Conservation (phyloP, 2,888 invertebrate genomes). For the Gastracanthus pulcherrimus region DNA sequence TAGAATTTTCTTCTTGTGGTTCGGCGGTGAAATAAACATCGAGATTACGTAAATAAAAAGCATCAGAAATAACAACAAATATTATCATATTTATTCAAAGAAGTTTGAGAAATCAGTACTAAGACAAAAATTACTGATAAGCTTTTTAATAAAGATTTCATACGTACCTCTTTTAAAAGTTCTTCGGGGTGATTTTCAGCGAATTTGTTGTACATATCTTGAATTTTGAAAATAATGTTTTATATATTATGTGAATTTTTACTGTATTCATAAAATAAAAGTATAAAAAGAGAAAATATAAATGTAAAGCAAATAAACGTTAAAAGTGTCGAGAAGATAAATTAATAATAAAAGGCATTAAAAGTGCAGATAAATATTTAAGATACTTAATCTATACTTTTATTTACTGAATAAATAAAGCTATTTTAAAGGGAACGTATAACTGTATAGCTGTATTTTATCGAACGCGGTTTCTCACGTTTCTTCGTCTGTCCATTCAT, state of each 20-base stretch:
- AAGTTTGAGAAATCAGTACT: background rate
- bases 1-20: background rate
- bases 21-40: background rate
- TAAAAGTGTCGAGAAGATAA: background rate
- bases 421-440: background rate
- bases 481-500: background rate
- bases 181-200: background rate
- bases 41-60: background rate
- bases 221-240: conserved; percentile 1
- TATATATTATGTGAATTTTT: too few species aligned
- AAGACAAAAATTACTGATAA: background rate
- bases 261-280: background rate
- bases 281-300: background rate
- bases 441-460: background rate
- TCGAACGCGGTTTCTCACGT: background rate
- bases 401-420: background rate
- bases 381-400: too few species aligned
- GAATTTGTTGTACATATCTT: background rate
- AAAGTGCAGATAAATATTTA: too few species aligned
- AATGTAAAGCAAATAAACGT: background rate
- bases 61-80: background rate
- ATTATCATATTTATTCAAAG: background rate
- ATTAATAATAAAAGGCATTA: too few species aligned
- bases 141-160: background rate
- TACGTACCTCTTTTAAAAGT: background rate